Base-by-base conservation (phyloP, 2,113 vertebrate genomes). In the Bombycilla garrulus region DNA sequence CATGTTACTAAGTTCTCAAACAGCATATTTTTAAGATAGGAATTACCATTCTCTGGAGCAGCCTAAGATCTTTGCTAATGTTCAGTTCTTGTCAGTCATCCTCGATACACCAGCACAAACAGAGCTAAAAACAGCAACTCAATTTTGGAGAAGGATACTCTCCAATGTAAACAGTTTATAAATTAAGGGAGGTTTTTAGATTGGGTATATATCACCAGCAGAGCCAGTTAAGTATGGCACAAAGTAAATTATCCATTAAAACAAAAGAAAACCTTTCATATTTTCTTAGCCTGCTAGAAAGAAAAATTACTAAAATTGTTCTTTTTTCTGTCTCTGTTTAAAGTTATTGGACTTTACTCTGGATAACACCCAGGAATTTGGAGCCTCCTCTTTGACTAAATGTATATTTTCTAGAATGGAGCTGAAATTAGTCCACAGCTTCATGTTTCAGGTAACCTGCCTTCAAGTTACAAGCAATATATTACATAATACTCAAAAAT, bases 121-220 rank as follows among this genome's bases (percentile, higher is more conserved):
- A 95, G 50, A 87, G 48, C 57, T 93, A 93, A 92, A 93, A 95
- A 72, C 3, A 95, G 79, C 20, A 72, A 54, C 24, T 35, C 6
- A 15, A 33, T 61, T 91, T 73, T 82, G 54, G 44, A 95, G 38
- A 88, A 95, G 62, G 29, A 83, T 72, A 76, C 66, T 92, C 38
- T 88, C 51, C 44, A 88, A 24, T 38, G 42, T 77, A 79, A 92
- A 77, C 66, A 54, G 15, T 83, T 90, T 56, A 90, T 56, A 94
- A 76, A 80, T 70, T 35, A 50, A 77, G 38, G 6, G 5, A 0
- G 5, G 24, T 65, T 84, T 89, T 80, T 29, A 62, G 20, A 44
- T 20, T 42, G 16, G 21, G 25, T 61, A 20, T 38, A 28, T 13
- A 72, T 71, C 53, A 83, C 53, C 54, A 86, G 33, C 62, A 86